Conservation (phyloP, 2,797 vertebrate genomes). For the Enteromius argenteus region DNA sequence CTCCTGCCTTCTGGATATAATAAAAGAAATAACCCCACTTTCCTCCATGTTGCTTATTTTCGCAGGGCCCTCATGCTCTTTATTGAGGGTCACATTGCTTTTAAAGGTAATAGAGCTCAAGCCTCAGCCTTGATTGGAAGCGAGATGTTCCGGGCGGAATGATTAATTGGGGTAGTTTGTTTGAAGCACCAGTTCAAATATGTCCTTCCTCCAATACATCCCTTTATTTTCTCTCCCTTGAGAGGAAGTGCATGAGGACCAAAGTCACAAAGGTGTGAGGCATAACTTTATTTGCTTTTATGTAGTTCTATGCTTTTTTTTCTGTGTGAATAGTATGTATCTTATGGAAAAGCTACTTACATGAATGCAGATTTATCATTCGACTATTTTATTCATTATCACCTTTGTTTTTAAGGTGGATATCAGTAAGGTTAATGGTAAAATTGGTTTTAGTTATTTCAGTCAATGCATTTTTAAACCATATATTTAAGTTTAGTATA, state of each 20-base stretch:
- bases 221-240: slow-evolving; percentile 20
- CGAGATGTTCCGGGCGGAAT: slow-evolving; percentile 30
- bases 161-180: slow-evolving; percentile 51
- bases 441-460: too few species aligned
- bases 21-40: not conserved
- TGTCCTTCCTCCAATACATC: slow-evolving; percentile 17
- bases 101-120: slow-evolving; percentile 36
- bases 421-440: too few species aligned
- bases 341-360: too few species aligned
- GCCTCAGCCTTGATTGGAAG: slow-evolving; percentile 36
- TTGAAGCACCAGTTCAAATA: slow-evolving; percentile 42
- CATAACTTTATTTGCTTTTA: slow-evolving; percentile 2
- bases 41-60: slow-evolving; percentile 13
- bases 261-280: slow-evolving; percentile 40
- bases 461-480: not conserved
- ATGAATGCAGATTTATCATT: too few species aligned
- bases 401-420: too few species aligned
- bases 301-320: not conserved
- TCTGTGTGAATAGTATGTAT: not conserved
- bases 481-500: not conserved
- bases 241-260: not conserved
- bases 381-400: too few species aligned
- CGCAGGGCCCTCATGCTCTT: not conserved
- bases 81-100: slow-evolving; percentile 38
- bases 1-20: not conserved